Base-by-base conservation (phyloP, 2,888 invertebrate species). In the Plagodis dolabraria region DNA sequence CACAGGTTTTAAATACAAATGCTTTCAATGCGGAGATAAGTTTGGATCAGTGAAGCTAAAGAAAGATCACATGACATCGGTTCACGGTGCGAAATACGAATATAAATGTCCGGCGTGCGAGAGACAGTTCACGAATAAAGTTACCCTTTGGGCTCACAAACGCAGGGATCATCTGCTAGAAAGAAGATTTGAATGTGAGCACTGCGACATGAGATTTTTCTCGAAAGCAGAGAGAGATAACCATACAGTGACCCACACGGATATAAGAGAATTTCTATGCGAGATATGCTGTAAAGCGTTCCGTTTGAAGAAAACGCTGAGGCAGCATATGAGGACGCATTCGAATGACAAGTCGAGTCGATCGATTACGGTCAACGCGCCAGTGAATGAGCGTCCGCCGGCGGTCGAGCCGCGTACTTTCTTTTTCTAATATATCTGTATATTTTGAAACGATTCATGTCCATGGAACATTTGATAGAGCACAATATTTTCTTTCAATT, bases 161-260 rank as follows among this genome's bases (percentile, higher is more conserved):
- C 83, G 82, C 57, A 68, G 82, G n/a, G 77, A 82, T 6, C 89
- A 89, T 40, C 67, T 87, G 33, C 74, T 85, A 79, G 86, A 86
- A 48, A 72, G 80, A 10, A 61, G 70, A 0, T 81, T 82, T n/a
- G 80, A 78, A 50, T 90, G 89, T 51, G 59, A 74, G 0, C 59
- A 72, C 1, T 89, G 89, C 50, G 79, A 82, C 0, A 82, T 80
- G 65, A 76, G 70, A 9, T 89, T 87, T 48, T 85, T 78, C 11
- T 74, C 76, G 0, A 78, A 76, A 2, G 60, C 60, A 72, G 79
- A 83, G 49, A 85, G 87, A 11, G 57, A 62, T 8, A 62, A 62
- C 10, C 62, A 62, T 54, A 79, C 78, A 79, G 71, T 82, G 0
- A 79, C 80, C 5, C 87, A 88, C 36, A 81, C 85, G 0, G 83